phyloP scores from a whole-genome alignment of 30 jellyfish, hydroid and myxozoan genomes.

The Pelagia noctiluca region DNA sequence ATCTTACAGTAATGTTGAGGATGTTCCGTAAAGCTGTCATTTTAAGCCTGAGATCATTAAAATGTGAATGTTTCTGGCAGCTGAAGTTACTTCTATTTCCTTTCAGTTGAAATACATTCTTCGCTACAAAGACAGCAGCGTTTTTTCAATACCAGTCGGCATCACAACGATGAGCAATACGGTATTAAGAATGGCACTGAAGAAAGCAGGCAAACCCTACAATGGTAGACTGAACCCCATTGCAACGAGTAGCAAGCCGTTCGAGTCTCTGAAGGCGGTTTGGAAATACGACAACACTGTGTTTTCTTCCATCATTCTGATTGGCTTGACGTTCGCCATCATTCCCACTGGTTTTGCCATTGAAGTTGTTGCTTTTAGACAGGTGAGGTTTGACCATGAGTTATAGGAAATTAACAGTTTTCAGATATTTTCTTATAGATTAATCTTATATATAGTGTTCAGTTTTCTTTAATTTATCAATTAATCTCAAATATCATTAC shows the following conservation, averaged over 20 bases:
- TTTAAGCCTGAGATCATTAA: too few species aligned
- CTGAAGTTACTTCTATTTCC: too few species aligned
- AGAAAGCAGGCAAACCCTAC: constrained; percentile 47
- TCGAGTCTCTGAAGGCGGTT: constrained; percentile 55
- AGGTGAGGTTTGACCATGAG: constrained; percentile 41
- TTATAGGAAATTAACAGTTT: background rate
- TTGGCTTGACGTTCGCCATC: constrained; percentile 76
- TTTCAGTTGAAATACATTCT: constrained; percentile 45
- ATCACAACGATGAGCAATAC: constrained; percentile 74
- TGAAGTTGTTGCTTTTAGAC: constrained; percentile 67
- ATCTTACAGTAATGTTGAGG: constrained; percentile 39
- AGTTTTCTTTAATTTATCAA: too few species aligned
- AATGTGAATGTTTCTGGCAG: too few species aligned
- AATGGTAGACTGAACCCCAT: constrained; percentile 48
- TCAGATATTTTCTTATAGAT: background rate
- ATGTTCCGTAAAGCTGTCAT: too few species aligned
- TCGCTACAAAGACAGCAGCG: constrained; percentile 75
- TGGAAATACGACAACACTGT: constrained; percentile 70
- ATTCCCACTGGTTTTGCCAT: constrained; percentile 78
- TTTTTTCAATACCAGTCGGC: constrained; percentile 87
- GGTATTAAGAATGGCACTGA: constrained; percentile 57
- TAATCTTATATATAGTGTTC: too few species aligned
- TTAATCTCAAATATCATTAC: too few species aligned
- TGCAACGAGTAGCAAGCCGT: constrained; percentile 55
- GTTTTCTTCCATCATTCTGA: constrained; percentile 60